phyloP scores from a whole-genome alignment of 2,888 invertebrate genomes.

The Bombylius major region DNA sequence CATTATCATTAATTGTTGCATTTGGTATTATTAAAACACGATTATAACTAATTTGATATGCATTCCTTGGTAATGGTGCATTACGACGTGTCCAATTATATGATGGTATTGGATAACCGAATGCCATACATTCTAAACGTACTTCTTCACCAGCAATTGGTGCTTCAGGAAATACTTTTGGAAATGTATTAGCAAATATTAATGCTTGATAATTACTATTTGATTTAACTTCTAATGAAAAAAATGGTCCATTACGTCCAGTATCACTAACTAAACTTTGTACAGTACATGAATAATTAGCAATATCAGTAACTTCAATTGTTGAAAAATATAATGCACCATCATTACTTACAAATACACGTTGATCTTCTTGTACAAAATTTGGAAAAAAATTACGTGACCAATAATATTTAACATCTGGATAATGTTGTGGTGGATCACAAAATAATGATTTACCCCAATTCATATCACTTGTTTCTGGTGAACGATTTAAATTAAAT shows the following conservation, averaged over 20 bases:
- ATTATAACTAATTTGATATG: constrained; percentile 62
- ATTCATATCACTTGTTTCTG: constrained; percentile 76
- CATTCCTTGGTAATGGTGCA: constrained; percentile 57
- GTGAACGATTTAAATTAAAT: constrained; percentile 75
- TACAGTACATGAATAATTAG: constrained; percentile 84
- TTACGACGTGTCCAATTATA: constrained; percentile 85
- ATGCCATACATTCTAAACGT: constrained; percentile 85
- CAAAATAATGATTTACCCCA: constrained; percentile 90
- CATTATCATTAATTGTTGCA: constrained; percentile 84
- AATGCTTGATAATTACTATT: constrained; percentile 83
- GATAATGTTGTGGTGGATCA: constrained; percentile 87
- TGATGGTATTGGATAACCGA: constrained; percentile 88
- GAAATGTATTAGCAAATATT: constrained; percentile 89
- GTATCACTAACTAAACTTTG: constrained; percentile 76
- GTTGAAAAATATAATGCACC: constrained; percentile 92
- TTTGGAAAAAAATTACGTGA: constrained; percentile 79
- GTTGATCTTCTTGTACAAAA: constrained; percentile 82
- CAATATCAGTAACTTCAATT: constrained; percentile 78
- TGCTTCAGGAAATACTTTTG: constrained; percentile 89
- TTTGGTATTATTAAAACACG: constrained; percentile 76
- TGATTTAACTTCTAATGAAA: constrained; percentile 65
- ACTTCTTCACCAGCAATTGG: constrained; percentile 84
- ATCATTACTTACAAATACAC: constrained; percentile 88
- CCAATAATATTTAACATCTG: constrained; percentile 83
- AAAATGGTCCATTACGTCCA: constrained; percentile 83